phyloP scores from a whole-genome alignment of 53 echinoderm and acorn worm genomes.

The Apostichopus leukothele region DNA sequence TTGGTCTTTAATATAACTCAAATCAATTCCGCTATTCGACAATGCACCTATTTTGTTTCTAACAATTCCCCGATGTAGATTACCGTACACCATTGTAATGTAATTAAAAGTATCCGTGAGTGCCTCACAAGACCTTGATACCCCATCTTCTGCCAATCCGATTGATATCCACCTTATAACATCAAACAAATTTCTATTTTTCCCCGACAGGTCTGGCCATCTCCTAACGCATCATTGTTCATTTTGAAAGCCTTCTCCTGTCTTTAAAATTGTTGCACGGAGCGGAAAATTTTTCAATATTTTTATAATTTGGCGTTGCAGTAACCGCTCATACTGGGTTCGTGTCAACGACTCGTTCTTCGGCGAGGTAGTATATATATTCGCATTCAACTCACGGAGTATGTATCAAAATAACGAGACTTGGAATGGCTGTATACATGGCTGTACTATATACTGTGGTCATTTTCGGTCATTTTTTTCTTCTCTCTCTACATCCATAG shows the following conservation, averaged over 20 bases:
- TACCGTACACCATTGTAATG: constrained; percentile 18
- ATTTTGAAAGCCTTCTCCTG: not conserved
- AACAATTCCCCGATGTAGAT: constrained; percentile 34
- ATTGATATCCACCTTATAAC: constrained; percentile 14
- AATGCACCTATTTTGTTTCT: constrained; percentile 12
- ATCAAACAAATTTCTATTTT: constrained; percentile 33
- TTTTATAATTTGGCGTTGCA: constrained; percentile 18
- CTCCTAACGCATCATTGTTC: constrained; percentile 26
- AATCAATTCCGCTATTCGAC: constrained; percentile 40
- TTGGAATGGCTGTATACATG: not conserved
- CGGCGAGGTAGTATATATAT: not conserved
- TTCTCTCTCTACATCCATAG: too few species aligned
- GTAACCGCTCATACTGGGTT: not conserved
- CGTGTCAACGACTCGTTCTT: not conserved
- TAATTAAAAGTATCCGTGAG: constrained; percentile 26
- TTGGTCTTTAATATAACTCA: constrained; percentile 15
- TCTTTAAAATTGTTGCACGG: constrained; percentile 2
- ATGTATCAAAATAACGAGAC: constrained; percentile 15
- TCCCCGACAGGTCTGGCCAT: constrained; percentile 21
- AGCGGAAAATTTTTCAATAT: constrained; percentile 45
- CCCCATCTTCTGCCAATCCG: constrained; percentile 20
- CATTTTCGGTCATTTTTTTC: constrained; percentile 1
- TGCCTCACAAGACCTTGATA: constrained; percentile 31
- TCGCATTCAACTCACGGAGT: not conserved
- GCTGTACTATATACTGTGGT: not conserved